phyloP scores from a whole-genome alignment of 53 echinoderm and acorn worm species.

The Antedon mediterranea region DNA sequence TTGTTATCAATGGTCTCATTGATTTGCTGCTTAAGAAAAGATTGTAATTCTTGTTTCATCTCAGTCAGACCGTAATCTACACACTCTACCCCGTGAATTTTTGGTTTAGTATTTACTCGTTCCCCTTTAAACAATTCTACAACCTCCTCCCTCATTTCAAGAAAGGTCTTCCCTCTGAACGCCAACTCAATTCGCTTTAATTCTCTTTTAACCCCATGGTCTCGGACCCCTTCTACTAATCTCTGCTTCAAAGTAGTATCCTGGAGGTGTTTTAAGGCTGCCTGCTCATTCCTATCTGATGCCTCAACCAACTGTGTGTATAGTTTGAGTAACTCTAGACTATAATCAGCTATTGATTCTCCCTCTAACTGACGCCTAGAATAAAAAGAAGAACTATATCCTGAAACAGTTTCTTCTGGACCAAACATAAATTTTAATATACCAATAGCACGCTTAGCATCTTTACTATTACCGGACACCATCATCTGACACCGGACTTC shows the following conservation, averaged over 20 bases:
- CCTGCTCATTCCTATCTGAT: neutral
- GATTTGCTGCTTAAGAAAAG: neutral
- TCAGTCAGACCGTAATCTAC: neutral
- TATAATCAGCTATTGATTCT: neutral
- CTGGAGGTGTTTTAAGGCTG: neutral
- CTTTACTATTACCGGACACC: neutral
- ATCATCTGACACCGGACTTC: too few relatives aligned
- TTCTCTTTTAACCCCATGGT: conserved; percentile 6
- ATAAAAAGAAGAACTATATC: neutral
- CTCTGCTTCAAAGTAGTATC: neutral
- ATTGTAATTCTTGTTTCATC: neutral
- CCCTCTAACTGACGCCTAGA: neutral
- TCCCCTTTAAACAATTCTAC: conserved; percentile 11
- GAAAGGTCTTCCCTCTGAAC: conserved; percentile 12
- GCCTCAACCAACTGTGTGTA: neutral
- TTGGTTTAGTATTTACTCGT: neutral
- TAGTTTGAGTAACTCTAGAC: neutral
- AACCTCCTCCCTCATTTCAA: conserved; percentile 20
- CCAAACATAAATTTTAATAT: neutral
- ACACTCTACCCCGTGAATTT: neutral
- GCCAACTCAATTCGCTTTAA: conserved; percentile 16
- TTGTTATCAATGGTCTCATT: neutral
- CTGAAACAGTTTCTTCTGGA: neutral
- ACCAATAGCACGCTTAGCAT: neutral
- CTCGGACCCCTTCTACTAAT: conserved; percentile 6